phyloP scores from a whole-genome alignment of 1,140 invertebrate genomes.

The Chlorops oryzae region DNA sequence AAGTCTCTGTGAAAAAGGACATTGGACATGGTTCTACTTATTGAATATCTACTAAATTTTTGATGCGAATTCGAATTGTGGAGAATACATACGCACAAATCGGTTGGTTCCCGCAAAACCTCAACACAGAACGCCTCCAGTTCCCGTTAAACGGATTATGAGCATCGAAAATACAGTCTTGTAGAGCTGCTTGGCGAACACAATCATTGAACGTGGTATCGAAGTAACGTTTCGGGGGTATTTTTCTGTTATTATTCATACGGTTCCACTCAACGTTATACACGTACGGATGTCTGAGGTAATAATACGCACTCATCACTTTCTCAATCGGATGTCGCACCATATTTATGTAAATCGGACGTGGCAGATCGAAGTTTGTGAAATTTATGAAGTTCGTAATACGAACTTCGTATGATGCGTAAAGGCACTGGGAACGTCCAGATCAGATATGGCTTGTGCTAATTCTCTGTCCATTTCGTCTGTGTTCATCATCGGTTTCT shows the following conservation, averaged over 20 bases:
- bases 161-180: slow-evolving; percentile 63
- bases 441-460: slow-evolving; percentile 42
- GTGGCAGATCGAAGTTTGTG: slow-evolving; percentile 63
- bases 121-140: slow-evolving; percentile 71
- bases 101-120: slow-evolving; percentile 74
- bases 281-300: slow-evolving; percentile 58
- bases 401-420: slow-evolving; percentile 78
- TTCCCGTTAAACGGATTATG: slow-evolving; percentile 66
- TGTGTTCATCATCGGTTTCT: background rate
- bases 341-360: slow-evolving; percentile 82
- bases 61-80: background rate
- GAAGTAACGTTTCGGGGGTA: slow-evolving; percentile 73
- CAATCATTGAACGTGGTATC: slow-evolving; percentile 86
- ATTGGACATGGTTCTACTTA: slow-evolving; percentile 54
- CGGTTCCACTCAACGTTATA: slow-evolving; percentile 56
- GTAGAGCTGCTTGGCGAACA: slow-evolving; percentile 63
- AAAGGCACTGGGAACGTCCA: slow-evolving; percentile 49
- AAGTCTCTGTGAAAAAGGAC: slow-evolving; percentile 65
- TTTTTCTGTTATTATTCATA: slow-evolving; percentile 71
- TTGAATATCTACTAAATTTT: background rate
- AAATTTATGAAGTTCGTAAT: slow-evolving; percentile 51
- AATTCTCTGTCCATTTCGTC: slow-evolving; percentile 61
- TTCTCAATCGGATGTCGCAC: slow-evolving; percentile 82
- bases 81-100: slow-evolving; percentile 32
- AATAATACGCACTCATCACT: slow-evolving; percentile 84